Percentiles rank a stretch among this genome's conserved stretches.
Evolutionary conservation across 2,797 vertebrate genomes (phyloP).

Genomic region (Tiaroga cobitis): DNA sequence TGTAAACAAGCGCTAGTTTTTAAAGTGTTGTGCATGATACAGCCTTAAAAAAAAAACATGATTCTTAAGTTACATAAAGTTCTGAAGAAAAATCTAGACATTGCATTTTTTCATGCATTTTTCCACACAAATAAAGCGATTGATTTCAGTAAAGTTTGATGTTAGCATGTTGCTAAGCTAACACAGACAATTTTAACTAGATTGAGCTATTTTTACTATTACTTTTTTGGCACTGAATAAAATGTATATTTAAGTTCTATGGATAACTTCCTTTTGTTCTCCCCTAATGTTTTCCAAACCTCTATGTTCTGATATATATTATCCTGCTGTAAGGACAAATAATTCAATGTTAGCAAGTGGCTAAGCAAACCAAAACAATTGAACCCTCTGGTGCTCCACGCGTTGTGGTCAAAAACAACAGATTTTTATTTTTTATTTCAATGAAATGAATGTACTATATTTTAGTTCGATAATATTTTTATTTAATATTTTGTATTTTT

Average conservation of each 20-base stretch:
- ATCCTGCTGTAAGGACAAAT: background rate
- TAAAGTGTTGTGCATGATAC: background rate
- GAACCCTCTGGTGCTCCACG: background rate
- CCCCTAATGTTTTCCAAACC: background rate
- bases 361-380: background rate
- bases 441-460: background rate
- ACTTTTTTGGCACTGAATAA: background rate
- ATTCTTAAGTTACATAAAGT: background rate
- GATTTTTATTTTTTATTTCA: too few relatives aligned
- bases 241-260: background rate
- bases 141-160: background rate
- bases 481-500: background rate
- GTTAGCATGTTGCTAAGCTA: conserved; percentile 22
- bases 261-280: background rate
- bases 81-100: too few relatives aligned
- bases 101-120: too few relatives aligned
- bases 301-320: background rate
- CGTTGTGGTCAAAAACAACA: too few relatives aligned
- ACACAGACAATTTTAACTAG: background rate
- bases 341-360: background rate
- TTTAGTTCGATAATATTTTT: background rate
- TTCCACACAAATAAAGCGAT: background rate
- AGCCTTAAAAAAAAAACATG: background rate
- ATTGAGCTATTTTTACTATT: background rate
- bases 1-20: background rate